phyloP scores from a whole-genome alignment of 2,113 vertebrate species.

The Anser brachyrhynchus region DNA sequence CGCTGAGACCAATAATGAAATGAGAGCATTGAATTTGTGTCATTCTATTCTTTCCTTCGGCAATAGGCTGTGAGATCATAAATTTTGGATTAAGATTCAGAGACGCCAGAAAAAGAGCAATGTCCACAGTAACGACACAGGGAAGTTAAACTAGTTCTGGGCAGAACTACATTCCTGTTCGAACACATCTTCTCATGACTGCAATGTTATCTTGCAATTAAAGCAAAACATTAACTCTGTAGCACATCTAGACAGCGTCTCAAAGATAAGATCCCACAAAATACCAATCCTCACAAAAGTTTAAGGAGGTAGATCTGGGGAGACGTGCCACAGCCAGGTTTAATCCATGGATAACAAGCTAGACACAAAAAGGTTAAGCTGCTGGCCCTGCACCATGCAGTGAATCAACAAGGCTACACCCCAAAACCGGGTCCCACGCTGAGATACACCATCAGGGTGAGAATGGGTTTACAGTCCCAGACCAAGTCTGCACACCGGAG shows the following conservation, averaged over 20 bases:
- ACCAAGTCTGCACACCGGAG: background rate
- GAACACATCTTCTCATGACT: background rate
- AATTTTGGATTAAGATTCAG: constrained; percentile 64
- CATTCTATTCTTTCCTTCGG: constrained; percentile 51
- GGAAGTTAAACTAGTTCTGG: constrained; percentile 2
- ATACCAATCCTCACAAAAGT: background rate
- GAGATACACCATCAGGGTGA: background rate
- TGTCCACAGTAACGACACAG: constrained; percentile 17
- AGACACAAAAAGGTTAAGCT: background rate
- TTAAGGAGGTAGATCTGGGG: background rate
- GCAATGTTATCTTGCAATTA: background rate
- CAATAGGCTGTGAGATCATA: constrained; percentile 62
- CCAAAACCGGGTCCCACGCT: background rate
- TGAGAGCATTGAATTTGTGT: constrained; percentile 60
- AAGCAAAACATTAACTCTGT: constrained; percentile 11
- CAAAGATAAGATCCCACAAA: constrained; percentile 2
- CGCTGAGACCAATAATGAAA: constrained; percentile 54
- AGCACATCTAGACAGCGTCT: background rate
- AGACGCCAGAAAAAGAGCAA: constrained; percentile 34
- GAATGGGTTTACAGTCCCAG: background rate
- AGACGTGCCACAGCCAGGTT: background rate
- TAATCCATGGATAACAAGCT: background rate
- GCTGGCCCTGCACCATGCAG: background rate
- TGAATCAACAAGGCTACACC: background rate
- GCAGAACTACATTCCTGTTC: constrained; percentile 5